These are phyloP conservation scores for Microcebus griseorufus DNA, from an alignment of 2,113 vertebrate species.

Conservation along the genomic window DNA sequence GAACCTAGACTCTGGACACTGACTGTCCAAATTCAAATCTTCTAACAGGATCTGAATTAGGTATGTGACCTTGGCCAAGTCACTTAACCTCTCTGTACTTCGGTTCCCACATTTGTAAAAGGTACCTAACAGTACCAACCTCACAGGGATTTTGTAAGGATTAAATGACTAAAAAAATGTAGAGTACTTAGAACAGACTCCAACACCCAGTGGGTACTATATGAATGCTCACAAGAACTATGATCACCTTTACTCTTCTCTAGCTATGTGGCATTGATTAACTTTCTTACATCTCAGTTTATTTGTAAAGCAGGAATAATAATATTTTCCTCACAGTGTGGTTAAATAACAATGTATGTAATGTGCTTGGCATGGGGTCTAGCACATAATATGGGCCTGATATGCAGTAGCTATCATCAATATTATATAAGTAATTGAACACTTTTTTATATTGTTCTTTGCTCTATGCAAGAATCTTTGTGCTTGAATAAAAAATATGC, in stretches of 20 bases:
- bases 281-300: not conserved
- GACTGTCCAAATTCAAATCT: not conserved
- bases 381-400: rapidly evolving
- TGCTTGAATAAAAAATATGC: not conserved
- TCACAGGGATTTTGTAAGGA: not conserved
- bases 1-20: not conserved
- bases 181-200: not conserved
- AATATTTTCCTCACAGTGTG: rapidly evolving
- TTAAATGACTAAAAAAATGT: not conserved
- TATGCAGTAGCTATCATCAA: rapidly evolving
- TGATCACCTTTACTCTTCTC: not conserved
- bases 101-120: not conserved
- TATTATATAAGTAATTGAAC: not conserved
- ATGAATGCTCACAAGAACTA: rapidly evolving
- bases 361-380: not conserved
- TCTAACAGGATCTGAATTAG: not conserved
- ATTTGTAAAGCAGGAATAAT: not conserved
- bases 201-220: rapidly evolving
- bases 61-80: not conserved
- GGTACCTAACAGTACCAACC: not conserved
- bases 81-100: not conserved
- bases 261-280: not conserved
- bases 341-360: rapidly evolving
- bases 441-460: not conserved
- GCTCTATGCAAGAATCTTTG: not conserved